Evolutionary conservation across 1,140 invertebrate species (phyloP), one percentile per base, ranked within the genome.

Genomic region (Panagrolaimus sp.): DNA sequence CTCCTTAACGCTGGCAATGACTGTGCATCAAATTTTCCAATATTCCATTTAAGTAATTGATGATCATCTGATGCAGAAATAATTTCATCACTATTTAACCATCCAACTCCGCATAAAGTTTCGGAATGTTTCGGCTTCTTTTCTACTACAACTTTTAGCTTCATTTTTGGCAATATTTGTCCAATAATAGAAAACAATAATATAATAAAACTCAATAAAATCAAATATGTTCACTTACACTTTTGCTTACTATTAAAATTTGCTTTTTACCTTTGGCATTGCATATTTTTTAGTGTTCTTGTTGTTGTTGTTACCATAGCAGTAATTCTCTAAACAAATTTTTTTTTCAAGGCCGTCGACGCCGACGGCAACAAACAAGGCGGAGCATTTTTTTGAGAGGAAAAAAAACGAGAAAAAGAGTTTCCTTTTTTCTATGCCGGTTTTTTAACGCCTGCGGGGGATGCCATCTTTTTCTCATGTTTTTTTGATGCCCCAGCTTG

Each of bases 61-160:
- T 94, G 93, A 83, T 98, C 94, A 85, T 97, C 94, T 26, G 92
- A 91, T 76, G 89, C 90, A 44, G 93, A 93, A 85, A 91, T 24
- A 7, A 58, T 44, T 48, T 71, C 63, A 47, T 77, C 75, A 15
- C 64, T 21, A 63, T 78, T 78, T 15, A 77, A 43, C 75, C 75
- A 77, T 43, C 65, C 77, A 21, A 77, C 66, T 10, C 75, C 75
- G 2, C 43, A n/a, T n/a, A 58, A 44, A 0, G 69, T 17, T 32
- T 43, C 63, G 12, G 63, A 9, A 14, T 58, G 21, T 14, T 21
- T 58, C 17, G 52, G 52, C 12, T 21, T 28, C 21, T 21, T 21
- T 26, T 58, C 52, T 4, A 28, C 21, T 21, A 12, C 28, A 1
- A 58, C 52, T 58, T 58, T 58, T 12, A 58, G 14, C 52, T 58